Evolutionary conservation across 2,888 invertebrate species (phyloP), one percentile per base, ranked within the genome.

Genomic region (Sinohyriopsis cumingii): DNA sequence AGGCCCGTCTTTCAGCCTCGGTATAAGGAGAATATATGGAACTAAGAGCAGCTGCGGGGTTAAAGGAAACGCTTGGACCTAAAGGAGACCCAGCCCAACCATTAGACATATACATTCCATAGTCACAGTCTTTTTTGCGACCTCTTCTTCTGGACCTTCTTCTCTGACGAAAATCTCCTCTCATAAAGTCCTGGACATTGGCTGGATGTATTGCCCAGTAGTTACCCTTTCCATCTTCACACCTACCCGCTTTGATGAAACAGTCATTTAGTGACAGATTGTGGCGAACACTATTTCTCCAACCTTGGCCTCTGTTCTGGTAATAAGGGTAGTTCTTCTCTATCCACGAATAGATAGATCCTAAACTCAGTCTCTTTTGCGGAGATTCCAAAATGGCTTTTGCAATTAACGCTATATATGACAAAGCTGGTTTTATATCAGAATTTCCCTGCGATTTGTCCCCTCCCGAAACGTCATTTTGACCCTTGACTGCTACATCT

Each of bases 211-310:
- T 86, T 28, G 85, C 86, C 88, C 88, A 88, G 75, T 87, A 88
- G 77, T 88, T 86, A 0, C 88, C 88, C 70, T 87, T 88, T 22
- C 88, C 88, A 63, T 86, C 86, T 67, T 87, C 88, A 65, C 86
- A 85, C 18, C 87, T 71, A 1, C 87, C 87, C 1, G 86, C 85
- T 69, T 88, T 86, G 57, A 87, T 84, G 75, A 88, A 87, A 71
- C 89, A 89, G 72, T 89, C 89, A 68, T 89, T 89, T 55, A 89
- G 78, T 45, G 87, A 87, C 53, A 89, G 77, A 71, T 89, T 89
- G 79, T 89, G 89, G 1, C 89, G 79, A 2, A 89, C 87, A 68
- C 87, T 87, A 76, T 89, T 89, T 60, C 89, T 76, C 89, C 89
- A 89, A 5, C 87, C 88, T 57, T 86, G 86, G 19, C 87, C 88